A percentile compares a stretch with the other conserved stretches of the same genome.
Conservation (phyloP, 1,140 invertebrate genomes). For the Brachionus manjavacas region DNA sequence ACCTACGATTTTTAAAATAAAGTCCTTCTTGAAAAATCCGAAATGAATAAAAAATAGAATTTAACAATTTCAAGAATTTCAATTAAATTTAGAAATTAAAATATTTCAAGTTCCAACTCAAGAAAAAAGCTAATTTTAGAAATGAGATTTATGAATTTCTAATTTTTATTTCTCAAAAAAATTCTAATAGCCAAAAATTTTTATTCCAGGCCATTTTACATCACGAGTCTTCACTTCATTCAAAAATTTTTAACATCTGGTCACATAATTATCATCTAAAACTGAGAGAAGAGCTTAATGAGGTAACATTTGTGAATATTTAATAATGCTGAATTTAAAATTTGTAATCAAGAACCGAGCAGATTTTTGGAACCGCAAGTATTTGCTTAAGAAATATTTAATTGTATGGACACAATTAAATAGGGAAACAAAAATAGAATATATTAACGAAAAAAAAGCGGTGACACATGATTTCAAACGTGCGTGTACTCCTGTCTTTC, state of each 20-base stretch:
- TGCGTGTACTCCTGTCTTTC: background rate
- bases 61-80: no score
- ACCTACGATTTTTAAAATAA: no score
- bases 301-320: background rate
- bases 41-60: no score
- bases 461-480: background rate
- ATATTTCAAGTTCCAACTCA: no score
- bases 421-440: background rate
- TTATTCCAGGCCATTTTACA: conserved; percentile 2
- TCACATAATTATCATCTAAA: background rate
- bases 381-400: background rate
- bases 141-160: no score
- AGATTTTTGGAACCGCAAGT: background rate
- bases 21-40: no score
- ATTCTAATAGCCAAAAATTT: background rate
- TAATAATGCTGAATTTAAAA: background rate
- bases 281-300: background rate
- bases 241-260: conserved; percentile 7
- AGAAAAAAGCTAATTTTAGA: no score
- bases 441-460: conserved; percentile 12
- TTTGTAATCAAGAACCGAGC: background rate
- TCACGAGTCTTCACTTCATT: conserved; percentile 12
- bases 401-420: background rate
- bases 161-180: no score
- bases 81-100: no score